Evolutionary conservation across 2,888 invertebrate genomes (phyloP).

Genomic region (Blastobasis lacticolella): DNA sequence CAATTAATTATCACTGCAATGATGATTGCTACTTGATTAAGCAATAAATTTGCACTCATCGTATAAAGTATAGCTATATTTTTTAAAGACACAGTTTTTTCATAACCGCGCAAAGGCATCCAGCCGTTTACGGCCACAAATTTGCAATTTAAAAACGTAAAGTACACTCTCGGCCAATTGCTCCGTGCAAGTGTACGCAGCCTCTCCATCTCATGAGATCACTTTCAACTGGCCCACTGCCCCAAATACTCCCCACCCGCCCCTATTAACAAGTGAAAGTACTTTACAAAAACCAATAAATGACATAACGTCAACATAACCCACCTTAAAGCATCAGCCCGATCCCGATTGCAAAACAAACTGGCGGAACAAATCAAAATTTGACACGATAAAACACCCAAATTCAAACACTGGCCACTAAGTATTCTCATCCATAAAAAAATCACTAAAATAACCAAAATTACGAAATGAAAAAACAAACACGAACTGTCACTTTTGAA

Average conservation of each 20-base stretch:
- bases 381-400: conserved; percentile 9
- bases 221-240: conserved; percentile 45
- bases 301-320: conserved; percentile 42
- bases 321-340: conserved; percentile 22
- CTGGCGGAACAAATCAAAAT: conserved; percentile 12
- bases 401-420: conserved; percentile 4
- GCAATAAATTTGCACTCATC: no score
- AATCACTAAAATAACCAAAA: conserved; percentile 10
- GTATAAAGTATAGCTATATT: no score
- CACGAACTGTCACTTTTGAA: conserved; percentile 17
- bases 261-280: conserved; percentile 38
- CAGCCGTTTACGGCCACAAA: no score
- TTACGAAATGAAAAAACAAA: background rate
- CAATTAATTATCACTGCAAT: no score
- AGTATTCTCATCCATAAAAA: conserved; percentile 18
- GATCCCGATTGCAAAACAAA: no score
- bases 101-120: no score
- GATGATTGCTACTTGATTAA: no score
- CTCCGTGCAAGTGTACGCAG: no score
- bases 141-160: background rate
- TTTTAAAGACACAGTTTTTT: no score
- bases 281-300: conserved; percentile 35
- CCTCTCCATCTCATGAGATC: conserved; percentile 14
- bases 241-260: conserved; percentile 31
- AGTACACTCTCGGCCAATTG: background rate